These are phyloP conservation scores for Callospermophilus lateralis DNA, from an alignment of 2,113 vertebrate genomes.

Conservation along the genomic window DNA sequence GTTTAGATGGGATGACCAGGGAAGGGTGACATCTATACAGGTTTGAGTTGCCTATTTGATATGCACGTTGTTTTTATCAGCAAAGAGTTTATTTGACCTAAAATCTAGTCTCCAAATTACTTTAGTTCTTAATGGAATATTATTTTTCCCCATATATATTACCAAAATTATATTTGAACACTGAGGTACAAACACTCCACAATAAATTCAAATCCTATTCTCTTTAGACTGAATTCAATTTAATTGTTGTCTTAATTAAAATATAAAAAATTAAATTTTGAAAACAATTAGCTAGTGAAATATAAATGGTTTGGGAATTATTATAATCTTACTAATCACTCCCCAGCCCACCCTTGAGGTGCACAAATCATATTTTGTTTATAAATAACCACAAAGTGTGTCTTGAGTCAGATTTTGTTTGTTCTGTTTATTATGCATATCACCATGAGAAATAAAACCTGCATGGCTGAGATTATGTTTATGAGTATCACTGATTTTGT, in stretches of 20 bases:
- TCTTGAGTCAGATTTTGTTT: background rate
- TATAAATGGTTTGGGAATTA: background rate
- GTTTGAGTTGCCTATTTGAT: background rate
- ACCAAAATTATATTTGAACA: background rate
- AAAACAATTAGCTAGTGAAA: background rate
- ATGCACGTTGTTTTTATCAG: background rate
- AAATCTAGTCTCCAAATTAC: background rate
- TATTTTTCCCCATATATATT: background rate
- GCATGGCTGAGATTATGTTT: background rate
- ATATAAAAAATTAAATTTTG: background rate
- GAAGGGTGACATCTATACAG: background rate
- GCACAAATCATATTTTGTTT: background rate
- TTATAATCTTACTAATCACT: background rate
- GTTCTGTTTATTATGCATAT: background rate
- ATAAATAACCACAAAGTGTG: background rate
- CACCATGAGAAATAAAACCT: background rate
- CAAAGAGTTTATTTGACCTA: background rate
- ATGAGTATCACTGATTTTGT: background rate
- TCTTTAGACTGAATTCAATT: background rate
- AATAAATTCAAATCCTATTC: background rate
- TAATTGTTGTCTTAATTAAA: background rate
- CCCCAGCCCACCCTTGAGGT: accelerated
- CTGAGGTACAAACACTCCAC: background rate
- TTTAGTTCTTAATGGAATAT: background rate
- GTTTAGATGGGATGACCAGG: background rate